phyloP scores from a whole-genome alignment of 1,140 invertebrate genomes.

The Kradibia gibbosae region DNA sequence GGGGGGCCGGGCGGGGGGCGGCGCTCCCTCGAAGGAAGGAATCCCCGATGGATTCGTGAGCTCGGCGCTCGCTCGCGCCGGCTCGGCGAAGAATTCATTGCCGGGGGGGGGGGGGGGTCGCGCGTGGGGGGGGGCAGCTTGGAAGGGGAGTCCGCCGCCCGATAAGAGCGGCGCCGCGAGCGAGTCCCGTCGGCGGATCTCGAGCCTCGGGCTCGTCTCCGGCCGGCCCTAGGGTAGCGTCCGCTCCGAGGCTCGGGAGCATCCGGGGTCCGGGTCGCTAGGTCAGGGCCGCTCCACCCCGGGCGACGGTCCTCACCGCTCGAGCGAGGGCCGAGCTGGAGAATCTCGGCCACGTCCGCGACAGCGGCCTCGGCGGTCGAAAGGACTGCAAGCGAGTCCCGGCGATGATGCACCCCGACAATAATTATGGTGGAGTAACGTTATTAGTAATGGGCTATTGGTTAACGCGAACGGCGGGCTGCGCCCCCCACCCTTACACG shows the following conservation, averaged over 20 bases:
- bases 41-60: background rate
- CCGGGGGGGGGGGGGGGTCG: background rate
- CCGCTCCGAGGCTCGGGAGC: background rate
- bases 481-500: background rate
- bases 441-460: too few species aligned
- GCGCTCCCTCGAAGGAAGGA: background rate
- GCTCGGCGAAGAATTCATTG: background rate
- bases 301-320: background rate
- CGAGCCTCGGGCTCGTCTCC: background rate
- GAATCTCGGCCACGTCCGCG: background rate
- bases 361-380: too few species aligned
- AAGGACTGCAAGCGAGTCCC: too few species aligned
- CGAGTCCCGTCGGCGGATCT: too few species aligned
- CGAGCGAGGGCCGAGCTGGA: background rate
- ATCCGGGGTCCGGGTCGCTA: background rate
- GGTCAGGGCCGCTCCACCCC: too few species aligned
- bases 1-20: too few species aligned
- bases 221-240: background rate
- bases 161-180: too few species aligned
- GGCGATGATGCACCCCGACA: background rate
- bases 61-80: background rate
- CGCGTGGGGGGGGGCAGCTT: background rate
- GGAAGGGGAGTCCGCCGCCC: too few species aligned
- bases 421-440: background rate
- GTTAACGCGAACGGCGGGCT: too few species aligned